Percentiles rank a stretch among this genome's conserved stretches.
phyloP scores from a whole-genome alignment of 53 echinoderm and acorn worm genomes.

The Holothuria scabra region DNA sequence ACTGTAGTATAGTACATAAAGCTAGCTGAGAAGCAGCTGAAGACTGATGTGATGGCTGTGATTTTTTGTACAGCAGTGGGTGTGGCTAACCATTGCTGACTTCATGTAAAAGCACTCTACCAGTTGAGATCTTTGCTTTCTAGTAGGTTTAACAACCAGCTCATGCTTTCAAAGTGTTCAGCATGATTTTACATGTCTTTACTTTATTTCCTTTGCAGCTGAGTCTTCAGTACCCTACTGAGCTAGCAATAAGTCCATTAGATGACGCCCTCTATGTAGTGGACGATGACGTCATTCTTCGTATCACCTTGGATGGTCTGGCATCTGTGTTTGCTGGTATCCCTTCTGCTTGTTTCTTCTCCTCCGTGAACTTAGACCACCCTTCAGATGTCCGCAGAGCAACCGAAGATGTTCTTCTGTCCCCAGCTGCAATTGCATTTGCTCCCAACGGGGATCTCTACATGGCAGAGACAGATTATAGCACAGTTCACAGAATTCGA shows the following conservation, averaged over 20 bases:
- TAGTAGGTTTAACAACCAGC: no score
- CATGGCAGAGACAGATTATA: slow-evolving; percentile 86
- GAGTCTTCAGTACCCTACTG: slow-evolving; percentile 90
- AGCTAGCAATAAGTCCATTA: slow-evolving; percentile 92
- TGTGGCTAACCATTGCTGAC: no score
- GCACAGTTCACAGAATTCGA: slow-evolving; percentile 75
- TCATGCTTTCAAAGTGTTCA: no score
- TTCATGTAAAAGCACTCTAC: no score
- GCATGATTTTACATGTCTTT: no score
- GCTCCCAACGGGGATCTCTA: slow-evolving; percentile 81
- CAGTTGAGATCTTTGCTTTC: no score
- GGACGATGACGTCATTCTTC: slow-evolving; percentile 82
- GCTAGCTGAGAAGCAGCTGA: no score
- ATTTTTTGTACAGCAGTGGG: no score
- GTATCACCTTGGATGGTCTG: slow-evolving; percentile 71
- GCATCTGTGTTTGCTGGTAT: slow-evolving; percentile 88
- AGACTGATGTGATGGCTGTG: no score
- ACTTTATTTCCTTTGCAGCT: slow-evolving; percentile 58
- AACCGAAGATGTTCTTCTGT: slow-evolving; percentile 66
- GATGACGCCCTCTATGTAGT: slow-evolving; percentile 87
- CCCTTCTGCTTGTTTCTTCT: slow-evolving; percentile 78
- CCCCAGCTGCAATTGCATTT: slow-evolving; percentile 82
- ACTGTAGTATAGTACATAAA: no score
- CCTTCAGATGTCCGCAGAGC: slow-evolving; percentile 61
- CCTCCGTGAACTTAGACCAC: slow-evolving; percentile 53